phyloP scores from a whole-genome alignment of 2,888 invertebrate species.

The Lydus trimaculatus region DNA sequence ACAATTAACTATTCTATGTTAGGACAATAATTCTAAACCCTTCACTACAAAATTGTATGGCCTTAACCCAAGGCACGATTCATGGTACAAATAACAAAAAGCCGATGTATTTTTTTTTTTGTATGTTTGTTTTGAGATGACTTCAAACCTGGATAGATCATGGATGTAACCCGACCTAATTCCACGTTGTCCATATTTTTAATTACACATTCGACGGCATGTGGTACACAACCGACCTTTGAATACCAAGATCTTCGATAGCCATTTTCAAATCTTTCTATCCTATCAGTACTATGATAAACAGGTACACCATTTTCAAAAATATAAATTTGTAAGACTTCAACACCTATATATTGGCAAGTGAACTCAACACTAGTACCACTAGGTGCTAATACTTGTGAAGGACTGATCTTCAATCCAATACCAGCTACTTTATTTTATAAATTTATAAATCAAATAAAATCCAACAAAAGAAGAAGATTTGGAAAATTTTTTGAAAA shows the following conservation, averaged over 20 bases:
- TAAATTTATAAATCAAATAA: constrained; percentile 16
- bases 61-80: neutral
- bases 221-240: constrained; percentile 49
- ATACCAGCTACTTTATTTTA: constrained; percentile 32
- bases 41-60: neutral
- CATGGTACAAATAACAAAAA: constrained; percentile 1
- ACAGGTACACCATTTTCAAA: constrained; percentile 41
- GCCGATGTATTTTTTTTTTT: constrained; percentile 1
- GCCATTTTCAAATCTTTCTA: constrained; percentile 30
- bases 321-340: constrained; percentile 58
- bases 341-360: constrained; percentile 62
- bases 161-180: constrained; percentile 53
- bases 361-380: constrained; percentile 59
- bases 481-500: neutral
- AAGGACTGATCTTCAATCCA: constrained; percentile 61
- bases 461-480: constrained; percentile 12
- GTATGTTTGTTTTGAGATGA: constrained; percentile 8
- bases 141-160: constrained; percentile 55
- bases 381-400: constrained; percentile 56
- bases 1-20: constrained; percentile 8
- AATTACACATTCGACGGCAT: constrained; percentile 53
- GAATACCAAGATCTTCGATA: constrained; percentile 48
- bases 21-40: neutral
- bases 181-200: constrained; percentile 46
- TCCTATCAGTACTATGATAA: constrained; percentile 9